These are phyloP conservation scores for Automeris io DNA, from an alignment of 2,888 invertebrate species.

Conservation along the genomic window DNA sequence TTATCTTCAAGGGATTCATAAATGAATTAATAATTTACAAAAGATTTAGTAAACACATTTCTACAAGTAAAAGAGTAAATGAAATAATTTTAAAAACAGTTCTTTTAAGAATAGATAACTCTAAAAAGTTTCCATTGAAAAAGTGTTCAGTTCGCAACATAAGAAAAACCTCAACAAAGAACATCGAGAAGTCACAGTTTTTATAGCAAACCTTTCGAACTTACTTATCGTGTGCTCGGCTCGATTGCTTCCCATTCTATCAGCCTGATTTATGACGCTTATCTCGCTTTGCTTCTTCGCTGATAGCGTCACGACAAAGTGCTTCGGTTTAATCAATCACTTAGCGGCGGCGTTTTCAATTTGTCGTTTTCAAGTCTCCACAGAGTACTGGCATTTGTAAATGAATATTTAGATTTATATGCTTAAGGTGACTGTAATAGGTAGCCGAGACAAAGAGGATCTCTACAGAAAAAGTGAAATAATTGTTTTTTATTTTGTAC, in stretches of 20 bases:
- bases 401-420: background rate
- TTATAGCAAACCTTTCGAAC: constrained; percentile 6
- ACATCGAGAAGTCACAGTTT: constrained; percentile 3
- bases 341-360: constrained; percentile 45
- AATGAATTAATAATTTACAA: too few relatives aligned
- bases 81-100: background rate
- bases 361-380: constrained; percentile 34
- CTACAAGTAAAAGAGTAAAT: background rate
- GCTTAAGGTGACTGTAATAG: background rate
- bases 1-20: too few relatives aligned
- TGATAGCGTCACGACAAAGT: constrained; percentile 51
- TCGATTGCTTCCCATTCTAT: constrained; percentile 32
- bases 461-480: too few relatives aligned
- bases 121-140: background rate
- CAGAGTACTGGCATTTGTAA: background rate
- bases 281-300: constrained; percentile 40
- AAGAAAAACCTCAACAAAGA: background rate
- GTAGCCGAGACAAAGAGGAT: too few relatives aligned
- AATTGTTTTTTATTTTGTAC: too few relatives aligned
- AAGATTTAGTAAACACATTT: too few relatives aligned
- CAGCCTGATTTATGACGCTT: constrained; percentile 58
- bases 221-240: constrained; percentile 7
- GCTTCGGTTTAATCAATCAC: constrained; percentile 55
- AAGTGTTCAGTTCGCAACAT: background rate
- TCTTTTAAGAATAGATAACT: background rate